A percentile compares a stretch with the other conserved stretches of the same genome.
These are phyloP conservation scores for Noctilio leporinus DNA, from an alignment of 2,113 vertebrate species.

Conservation along the genomic window DNA sequence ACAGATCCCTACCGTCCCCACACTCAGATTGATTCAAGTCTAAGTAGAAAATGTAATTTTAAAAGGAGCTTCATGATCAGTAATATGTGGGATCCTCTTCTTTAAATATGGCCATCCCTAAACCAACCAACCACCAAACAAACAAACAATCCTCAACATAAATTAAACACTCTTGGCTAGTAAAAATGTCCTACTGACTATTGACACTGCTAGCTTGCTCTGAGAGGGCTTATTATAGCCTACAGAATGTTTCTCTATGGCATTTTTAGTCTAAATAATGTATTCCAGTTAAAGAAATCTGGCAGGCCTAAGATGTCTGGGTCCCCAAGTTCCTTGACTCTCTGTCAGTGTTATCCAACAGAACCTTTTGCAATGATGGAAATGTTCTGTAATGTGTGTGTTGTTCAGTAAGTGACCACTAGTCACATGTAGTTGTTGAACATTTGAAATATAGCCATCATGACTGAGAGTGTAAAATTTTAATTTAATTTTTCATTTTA, in stretches of 20 bases:
- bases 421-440: background rate
- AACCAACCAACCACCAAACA: background rate
- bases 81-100: constrained; percentile 25
- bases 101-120: constrained; percentile 24
- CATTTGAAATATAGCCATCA: background rate
- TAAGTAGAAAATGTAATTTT: background rate
- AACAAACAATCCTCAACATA: background rate
- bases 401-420: background rate
- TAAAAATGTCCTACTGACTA: background rate
- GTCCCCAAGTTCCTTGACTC: background rate
- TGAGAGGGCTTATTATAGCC: background rate
- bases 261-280: constrained; percentile 7
- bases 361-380: background rate
- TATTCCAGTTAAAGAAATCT: constrained; percentile 15
- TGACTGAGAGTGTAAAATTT: background rate
- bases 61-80: background rate
- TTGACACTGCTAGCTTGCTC: background rate
- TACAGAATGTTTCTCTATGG: background rate
- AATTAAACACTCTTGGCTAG: background rate
- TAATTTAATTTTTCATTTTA: background rate
- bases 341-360: background rate
- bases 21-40: background rate
- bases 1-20: background rate
- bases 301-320: background rate
- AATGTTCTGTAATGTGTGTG: background rate